These are phyloP conservation scores for Condylostylus longicornis DNA, from an alignment of 1,140 invertebrate species.

Conservation along the genomic window DNA sequence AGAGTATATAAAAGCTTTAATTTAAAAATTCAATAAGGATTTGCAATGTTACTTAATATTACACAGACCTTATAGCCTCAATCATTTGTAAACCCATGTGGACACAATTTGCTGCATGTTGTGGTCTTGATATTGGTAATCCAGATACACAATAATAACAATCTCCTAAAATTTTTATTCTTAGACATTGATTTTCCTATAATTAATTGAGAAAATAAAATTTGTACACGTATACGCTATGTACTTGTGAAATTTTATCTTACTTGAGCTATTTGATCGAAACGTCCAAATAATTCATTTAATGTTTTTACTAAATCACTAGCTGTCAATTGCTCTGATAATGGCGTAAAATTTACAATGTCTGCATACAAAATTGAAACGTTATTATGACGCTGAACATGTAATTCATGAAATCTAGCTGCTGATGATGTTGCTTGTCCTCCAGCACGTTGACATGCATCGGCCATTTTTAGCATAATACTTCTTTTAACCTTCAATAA, in stretches of 20 bases:
- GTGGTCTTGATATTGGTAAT: conserved; percentile 74
- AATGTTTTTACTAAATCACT: conserved; percentile 88
- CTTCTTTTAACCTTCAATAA: conserved; percentile 68
- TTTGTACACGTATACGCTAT: neutral
- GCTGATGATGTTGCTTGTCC: conserved; percentile 60
- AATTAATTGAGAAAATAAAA: conserved; percentile 11
- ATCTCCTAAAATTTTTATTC: conserved; percentile 90
- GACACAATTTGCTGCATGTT: conserved; percentile 90
- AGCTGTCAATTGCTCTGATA: conserved; percentile 82
- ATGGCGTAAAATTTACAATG: conserved; percentile 93
- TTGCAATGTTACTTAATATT: neutral
- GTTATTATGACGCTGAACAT: conserved; percentile 93
- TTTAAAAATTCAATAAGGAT: conserved; percentile 11
- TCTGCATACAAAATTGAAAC: conserved; percentile 97
- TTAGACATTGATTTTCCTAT: conserved; percentile 86
- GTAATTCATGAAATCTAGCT: conserved; percentile 87
- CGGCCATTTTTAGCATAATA: conserved; percentile 85
- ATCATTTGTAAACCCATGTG: conserved; percentile 97
- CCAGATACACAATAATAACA: conserved; percentile 95
- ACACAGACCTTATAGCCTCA: conserved; percentile 63
- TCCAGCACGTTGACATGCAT: conserved; percentile 58
- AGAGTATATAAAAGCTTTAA: too few relatives aligned
- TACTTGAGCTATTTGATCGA: conserved; percentile 92
- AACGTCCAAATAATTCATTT: conserved; percentile 91
- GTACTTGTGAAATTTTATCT: conserved; percentile 12